Conservation (phyloP, 2,888 invertebrate species). For the Chalcis sispes region DNA sequence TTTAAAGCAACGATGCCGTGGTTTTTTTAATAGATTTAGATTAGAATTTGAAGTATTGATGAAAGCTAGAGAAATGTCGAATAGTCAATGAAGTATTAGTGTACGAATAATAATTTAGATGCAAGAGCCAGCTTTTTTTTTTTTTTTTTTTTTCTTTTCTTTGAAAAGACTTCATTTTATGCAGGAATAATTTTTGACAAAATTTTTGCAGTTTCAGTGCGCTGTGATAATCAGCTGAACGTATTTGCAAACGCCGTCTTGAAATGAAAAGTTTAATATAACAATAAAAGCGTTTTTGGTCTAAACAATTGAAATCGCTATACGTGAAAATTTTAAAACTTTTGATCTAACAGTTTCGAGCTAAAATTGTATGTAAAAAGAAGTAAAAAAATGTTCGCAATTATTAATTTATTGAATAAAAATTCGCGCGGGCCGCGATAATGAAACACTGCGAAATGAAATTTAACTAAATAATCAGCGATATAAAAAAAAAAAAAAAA, state of each 20-base stretch:
- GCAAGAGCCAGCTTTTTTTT: too few species aligned
- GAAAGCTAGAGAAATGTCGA: too few species aligned
- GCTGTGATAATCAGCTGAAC: constrained; percentile 51
- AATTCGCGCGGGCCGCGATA: constrained; percentile 41
- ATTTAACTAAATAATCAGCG: constrained; percentile 2
- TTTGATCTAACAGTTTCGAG: constrained; percentile 49
- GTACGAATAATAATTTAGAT: too few species aligned
- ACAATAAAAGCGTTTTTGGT: not conserved
- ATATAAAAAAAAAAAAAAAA: constrained; percentile 7
- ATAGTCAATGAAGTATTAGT: too few species aligned
- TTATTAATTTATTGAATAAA: constrained; percentile 9
- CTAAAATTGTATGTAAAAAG: not conserved
- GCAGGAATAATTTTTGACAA: constrained; percentile 12
- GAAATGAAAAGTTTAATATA: not conserved
- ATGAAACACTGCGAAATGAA: not conserved
- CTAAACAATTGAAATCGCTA: not conserved
- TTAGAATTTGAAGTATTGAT: too few species aligned
- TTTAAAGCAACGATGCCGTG: too few species aligned
- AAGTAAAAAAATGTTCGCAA: constrained; percentile 9
- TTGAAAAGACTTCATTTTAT: not conserved
- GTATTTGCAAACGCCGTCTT: constrained; percentile 27
- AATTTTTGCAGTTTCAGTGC: constrained; percentile 17
- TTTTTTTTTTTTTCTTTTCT: not conserved
- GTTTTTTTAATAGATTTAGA: not conserved
- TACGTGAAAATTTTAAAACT: constrained; percentile 35